These are phyloP conservation scores for Calephelis virginiensis DNA, from an alignment of 1,140 invertebrate species.

Conservation along the genomic window DNA sequence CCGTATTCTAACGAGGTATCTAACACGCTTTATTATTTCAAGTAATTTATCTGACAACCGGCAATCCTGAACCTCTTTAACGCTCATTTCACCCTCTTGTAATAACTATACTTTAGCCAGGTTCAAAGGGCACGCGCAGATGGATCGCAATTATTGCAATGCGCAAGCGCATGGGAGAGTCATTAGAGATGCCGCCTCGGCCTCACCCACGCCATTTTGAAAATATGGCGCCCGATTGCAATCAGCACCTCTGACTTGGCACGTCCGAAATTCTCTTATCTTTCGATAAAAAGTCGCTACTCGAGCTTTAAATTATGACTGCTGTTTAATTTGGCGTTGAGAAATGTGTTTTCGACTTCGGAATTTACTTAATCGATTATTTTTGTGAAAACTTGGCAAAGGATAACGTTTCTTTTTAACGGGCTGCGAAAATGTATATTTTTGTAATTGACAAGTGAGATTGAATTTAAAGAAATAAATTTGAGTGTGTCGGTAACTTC, in stretches of 20 bases:
- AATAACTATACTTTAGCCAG: slow-evolving; percentile 67
- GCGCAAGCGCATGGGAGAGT: slow-evolving; percentile 60
- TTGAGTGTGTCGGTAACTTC: too few species aligned
- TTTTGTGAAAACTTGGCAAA: slow-evolving; percentile 16
- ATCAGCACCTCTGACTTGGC: slow-evolving; percentile 60
- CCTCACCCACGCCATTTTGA: slow-evolving; percentile 53
- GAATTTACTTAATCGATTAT: slow-evolving; percentile 14
- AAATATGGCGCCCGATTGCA: slow-evolving; percentile 63
- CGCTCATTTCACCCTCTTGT: slow-evolving; percentile 63
- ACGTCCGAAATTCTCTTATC: slow-evolving; percentile 41
- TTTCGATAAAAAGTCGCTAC: slow-evolving; percentile 18
- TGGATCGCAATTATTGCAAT: slow-evolving; percentile 62
- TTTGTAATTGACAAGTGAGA: background rate
- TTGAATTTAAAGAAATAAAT: too few species aligned
- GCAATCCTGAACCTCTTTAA: slow-evolving; percentile 53
- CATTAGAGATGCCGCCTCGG: slow-evolving; percentile 54
- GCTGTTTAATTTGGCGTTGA: slow-evolving; percentile 20
- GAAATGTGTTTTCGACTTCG: slow-evolving; percentile 16
- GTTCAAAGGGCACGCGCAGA: slow-evolving; percentile 63
- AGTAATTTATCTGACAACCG: slow-evolving; percentile 47
- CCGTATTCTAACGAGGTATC: slow-evolving; percentile 48
- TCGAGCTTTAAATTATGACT: slow-evolving; percentile 16
- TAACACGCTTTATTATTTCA: slow-evolving; percentile 57
- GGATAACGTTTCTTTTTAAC: background rate
- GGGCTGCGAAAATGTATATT: background rate